Evolutionary conservation across 2,797 vertebrate species (phyloP).

Genomic region (Epinephelus malabaricus): DNA sequence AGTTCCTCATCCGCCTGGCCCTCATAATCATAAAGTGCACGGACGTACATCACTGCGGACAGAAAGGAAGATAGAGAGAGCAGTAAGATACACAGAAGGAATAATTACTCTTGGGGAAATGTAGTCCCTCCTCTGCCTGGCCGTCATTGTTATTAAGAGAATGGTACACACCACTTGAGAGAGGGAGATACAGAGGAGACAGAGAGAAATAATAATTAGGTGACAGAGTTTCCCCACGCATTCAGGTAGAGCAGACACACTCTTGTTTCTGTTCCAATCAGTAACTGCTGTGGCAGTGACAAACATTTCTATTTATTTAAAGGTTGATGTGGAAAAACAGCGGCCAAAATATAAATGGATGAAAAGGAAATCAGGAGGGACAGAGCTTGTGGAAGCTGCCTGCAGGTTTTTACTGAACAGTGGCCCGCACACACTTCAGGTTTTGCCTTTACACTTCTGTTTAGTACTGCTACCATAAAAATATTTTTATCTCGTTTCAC

Average conservation of each 20-base stretch:
- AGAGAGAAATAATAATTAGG: conserved; percentile 31
- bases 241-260: conserved; percentile 17
- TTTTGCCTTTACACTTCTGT: neutral
- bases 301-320: neutral
- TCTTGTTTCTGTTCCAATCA: neutral
- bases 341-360: neutral
- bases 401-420: neutral
- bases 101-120: conserved; percentile 42
- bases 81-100: conserved; percentile 29
- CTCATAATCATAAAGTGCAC: conserved; percentile 98
- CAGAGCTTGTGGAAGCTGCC: neutral
- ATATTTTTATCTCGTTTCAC: conserved; percentile 2
- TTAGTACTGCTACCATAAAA: neutral
- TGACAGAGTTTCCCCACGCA: conserved; percentile 18
- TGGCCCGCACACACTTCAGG: neutral
- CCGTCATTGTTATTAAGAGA: conserved; percentile 33
- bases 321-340: neutral
- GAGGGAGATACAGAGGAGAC: conserved; percentile 37
- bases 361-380: neutral
- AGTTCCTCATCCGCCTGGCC: conserved; percentile 97
- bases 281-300: neutral
- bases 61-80: conserved; percentile 14
- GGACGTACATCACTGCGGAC: conserved; percentile 91
- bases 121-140: conserved; percentile 28
- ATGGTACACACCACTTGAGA: conserved; percentile 19